Evolutionary conservation across 1,140 invertebrate genomes (phyloP).

Genomic region (Caenorhabditis briggsae): DNA sequence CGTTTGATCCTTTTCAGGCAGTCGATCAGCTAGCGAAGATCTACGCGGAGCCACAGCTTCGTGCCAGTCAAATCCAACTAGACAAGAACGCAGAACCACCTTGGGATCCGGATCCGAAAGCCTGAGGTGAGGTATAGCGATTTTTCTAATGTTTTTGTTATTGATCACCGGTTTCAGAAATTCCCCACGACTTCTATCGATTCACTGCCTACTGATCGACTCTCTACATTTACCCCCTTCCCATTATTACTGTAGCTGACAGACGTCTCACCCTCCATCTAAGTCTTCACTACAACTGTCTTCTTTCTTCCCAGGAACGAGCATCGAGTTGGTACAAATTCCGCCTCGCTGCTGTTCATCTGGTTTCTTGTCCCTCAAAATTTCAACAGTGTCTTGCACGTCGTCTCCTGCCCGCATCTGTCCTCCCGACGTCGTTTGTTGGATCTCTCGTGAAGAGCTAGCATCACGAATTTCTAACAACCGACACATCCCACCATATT

Average conservation of each 20-base stretch:
- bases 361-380: conserved; percentile 14
- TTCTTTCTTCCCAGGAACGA: neutral
- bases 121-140: neutral
- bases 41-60: conserved; percentile 65
- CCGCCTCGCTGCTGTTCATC: neutral
- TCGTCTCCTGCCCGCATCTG: conserved; percentile 36
- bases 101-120: conserved; percentile 73
- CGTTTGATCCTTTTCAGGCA: conserved; percentile 45
- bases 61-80: conserved; percentile 70
- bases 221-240: neutral
- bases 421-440: conserved; percentile 18
- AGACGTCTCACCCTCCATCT: neutral
- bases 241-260: neutral
- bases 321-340: neutral
- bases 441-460: conserved; percentile 56
- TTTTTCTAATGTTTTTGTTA: no score
- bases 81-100: conserved; percentile 77
- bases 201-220: conserved; percentile 22
- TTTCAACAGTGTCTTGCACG: neutral
- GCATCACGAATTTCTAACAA: conserved; percentile 46
- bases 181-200: neutral
- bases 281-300: neutral
- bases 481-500: conserved; percentile 59
- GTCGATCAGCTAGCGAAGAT: conserved; percentile 40
- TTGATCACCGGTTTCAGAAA: neutral